Base-by-base conservation (phyloP, 2,797 vertebrate genomes). In the Perodicticus potto region DNA sequence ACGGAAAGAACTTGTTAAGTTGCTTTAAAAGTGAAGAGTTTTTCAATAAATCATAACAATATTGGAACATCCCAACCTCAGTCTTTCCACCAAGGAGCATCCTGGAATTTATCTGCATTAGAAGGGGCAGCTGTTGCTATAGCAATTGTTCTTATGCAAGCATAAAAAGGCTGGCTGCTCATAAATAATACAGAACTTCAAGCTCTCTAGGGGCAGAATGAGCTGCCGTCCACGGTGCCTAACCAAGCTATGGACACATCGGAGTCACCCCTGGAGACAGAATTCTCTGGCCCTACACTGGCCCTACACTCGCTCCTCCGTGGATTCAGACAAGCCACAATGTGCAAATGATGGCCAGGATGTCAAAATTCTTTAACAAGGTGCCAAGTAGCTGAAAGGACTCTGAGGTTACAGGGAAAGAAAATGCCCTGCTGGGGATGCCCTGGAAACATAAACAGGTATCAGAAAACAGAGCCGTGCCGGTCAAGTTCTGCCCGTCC, bases 81-180 rank as follows among this genome's bases (percentile, higher is more conserved):
- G 5, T 80, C 69, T 61, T 89, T 95, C 78, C 80, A 61, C 63
- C 74, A 80, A 84, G 53, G 67, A 80, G 19, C 20, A 95, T 73
- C 49, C 57, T 69, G 90, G 55, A 29, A 34, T 63, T 87, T 87
- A 80, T 76, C 69, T 82, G 67, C 73, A 74, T 29, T 73, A 34
- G 7, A 94, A 86, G 89, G 53, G 86, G 89, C 69, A 89, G 63
- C 65, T 70, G 91, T 97, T 97, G 93, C 93, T 96, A 97, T 96
- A 83, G 84, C 43, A 95, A 93, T 97, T 86, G 94, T 57, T 96
- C 85, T 91, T 80, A 81, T 92, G 80, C 49, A 83, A 95, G 88
- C 95, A 84, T 89, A 77, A 86, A 88, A 96, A 86, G 37, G 20
- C 29, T 83, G 10, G 45, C 40, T 90, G 78, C 83, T 88, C 93